Conservation (phyloP, 1,140 invertebrate species). For the Aphelinus atriplicis region DNA sequence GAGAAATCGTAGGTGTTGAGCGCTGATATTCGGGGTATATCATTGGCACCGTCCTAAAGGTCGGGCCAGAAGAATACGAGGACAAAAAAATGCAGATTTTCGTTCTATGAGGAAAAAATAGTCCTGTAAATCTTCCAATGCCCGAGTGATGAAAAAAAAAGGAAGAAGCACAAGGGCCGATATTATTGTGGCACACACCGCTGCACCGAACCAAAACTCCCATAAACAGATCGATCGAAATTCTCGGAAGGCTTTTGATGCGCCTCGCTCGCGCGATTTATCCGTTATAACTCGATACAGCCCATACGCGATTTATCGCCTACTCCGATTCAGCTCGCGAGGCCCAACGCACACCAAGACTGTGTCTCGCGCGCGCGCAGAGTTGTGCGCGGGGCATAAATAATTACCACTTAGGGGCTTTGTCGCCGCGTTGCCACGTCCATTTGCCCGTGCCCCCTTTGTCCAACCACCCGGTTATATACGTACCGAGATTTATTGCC, state of each 20-base stretch:
- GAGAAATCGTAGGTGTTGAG: constrained; percentile 46
- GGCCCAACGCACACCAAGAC: no score
- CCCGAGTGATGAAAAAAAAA: no score
- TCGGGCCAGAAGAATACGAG: no score
- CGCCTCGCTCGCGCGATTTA: neutral
- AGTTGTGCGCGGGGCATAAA: constrained; percentile 51
- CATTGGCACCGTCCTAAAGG: constrained; percentile 14
- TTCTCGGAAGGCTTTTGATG: neutral
- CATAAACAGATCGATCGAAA: constrained; percentile 4
- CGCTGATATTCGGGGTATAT: constrained; percentile 23
- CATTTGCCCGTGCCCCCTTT: constrained; percentile 40
- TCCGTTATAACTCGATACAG: constrained; percentile 21
- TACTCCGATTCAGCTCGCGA: constrained; percentile 45
- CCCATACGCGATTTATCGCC: constrained; percentile 55
- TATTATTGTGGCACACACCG: no score
- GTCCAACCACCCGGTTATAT: constrained; percentile 42
- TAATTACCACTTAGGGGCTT: constrained; percentile 57
- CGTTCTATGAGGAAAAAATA: no score
- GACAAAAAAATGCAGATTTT: no score
- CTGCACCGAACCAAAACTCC: neutral
- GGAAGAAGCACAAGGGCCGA: no score
- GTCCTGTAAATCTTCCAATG: no score
- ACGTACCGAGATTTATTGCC: constrained; percentile 52
- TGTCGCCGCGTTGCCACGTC: constrained; percentile 48
- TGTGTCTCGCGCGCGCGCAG: constrained; percentile 6